Base-by-base conservation (phyloP, 2,888 invertebrate genomes). In the Drosophila conformis region DNA sequence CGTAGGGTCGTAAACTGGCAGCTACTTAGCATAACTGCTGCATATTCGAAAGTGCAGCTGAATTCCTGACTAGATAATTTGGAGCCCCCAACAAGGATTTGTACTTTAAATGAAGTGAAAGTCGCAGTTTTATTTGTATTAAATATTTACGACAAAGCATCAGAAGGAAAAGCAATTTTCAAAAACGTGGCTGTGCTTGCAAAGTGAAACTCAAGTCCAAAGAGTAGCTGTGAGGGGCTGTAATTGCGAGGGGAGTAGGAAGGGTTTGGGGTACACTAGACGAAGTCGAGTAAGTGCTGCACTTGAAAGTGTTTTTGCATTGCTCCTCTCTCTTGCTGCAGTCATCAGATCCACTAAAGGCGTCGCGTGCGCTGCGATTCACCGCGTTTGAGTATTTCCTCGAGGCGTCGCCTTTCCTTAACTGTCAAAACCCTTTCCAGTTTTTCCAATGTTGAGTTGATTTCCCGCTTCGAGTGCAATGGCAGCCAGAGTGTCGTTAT, bases 401-500 rank as follows among this genome's bases (percentile, higher is more conserved):
- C 92, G 73, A 93, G 85, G 87, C 92, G 91, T 80, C 92, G 83
- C 68, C 92, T 88, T 82, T 93, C 92, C 86, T 92, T 91, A 73
- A 88, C 89, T 83, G 91, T 92, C 76, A 93, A 85, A 76, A 93
- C 91, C 83, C 91, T 91, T 76, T 92, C 92, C 80, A 93, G 91
- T 78, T 90, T 91, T 76, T 90, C 89, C 78, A 93, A 73, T 57
- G 92, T 93, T 73, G 91, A 91, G 85, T 92, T 91, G 83, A 93
- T 93, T 89, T 93, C 93, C 74, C 91, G 90, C 75, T 90, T 91
- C 56, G 93, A 93, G 85, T 93, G 93, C 78, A 93, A 79, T 40
- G 93, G 93, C 76, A 90, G 91, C 93, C 93, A 93, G 68, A 93
- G 90, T 61, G 93, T 93, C 69, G 93, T 93, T 64, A 93, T 92